Evolutionary conservation across 1,140 invertebrate genomes (phyloP).

Genomic region (Glossosoma conforme): DNA sequence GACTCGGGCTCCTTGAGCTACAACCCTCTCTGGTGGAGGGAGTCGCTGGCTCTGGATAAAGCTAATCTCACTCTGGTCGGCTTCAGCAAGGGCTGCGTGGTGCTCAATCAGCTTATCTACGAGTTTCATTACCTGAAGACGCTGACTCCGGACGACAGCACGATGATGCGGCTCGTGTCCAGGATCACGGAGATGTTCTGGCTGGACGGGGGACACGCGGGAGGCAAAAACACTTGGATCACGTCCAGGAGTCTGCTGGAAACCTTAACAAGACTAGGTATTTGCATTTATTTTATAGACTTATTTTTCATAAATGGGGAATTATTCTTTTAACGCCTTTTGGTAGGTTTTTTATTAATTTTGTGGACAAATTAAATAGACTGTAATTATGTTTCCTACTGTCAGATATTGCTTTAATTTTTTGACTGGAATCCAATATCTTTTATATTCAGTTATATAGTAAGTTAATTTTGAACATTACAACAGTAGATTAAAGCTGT

Average conservation of each 20-base stretch:
- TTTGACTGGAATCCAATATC: too few relatives aligned
- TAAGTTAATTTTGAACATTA: too few relatives aligned
- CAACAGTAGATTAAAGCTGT: too few relatives aligned
- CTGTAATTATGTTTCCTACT: too few relatives aligned
- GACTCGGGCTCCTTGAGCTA: constrained; percentile 9
- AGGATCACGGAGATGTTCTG: constrained; percentile 73
- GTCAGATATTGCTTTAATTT: too few relatives aligned
- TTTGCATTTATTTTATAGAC: constrained; percentile 29
- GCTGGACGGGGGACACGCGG: constrained; percentile 83
- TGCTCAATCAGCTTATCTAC: constrained; percentile 83
- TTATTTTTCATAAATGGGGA: neutral
- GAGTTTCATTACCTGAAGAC: constrained; percentile 73
- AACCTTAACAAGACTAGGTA: constrained; percentile 61
- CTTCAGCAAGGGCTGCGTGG: constrained; percentile 90
- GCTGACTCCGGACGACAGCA: constrained; percentile 55
- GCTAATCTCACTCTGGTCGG: constrained; percentile 62
- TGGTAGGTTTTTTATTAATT: too few relatives aligned
- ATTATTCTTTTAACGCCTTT: constrained; percentile 1
- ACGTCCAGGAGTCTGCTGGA: constrained; percentile 65
- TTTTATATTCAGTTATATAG: too few relatives aligned
- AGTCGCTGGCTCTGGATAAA: constrained; percentile 44
- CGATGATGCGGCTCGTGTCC: constrained; percentile 55
- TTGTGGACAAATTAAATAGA: too few relatives aligned
- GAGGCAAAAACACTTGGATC: constrained; percentile 79
- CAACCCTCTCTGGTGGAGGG: constrained; percentile 41